A percentile compares a stretch with the other conserved stretches of the same genome.
These are phyloP conservation scores for Ptyas mucosa DNA, from an alignment of 2,113 vertebrate species.

Conservation along the genomic window DNA sequence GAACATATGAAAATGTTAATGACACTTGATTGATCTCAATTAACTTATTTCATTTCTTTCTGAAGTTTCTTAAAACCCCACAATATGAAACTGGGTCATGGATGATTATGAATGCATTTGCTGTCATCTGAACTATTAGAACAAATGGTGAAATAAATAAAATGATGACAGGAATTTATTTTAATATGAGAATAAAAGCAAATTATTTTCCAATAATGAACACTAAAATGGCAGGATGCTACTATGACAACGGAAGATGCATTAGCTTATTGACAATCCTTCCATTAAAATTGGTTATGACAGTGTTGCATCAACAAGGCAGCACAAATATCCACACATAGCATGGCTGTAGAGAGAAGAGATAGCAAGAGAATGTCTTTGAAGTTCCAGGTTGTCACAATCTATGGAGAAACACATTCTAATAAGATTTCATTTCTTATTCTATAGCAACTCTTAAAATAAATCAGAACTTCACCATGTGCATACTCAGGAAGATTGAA, in stretches of 20 bases:
- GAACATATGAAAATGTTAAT: neutral
- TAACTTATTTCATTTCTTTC: constrained; percentile 17
- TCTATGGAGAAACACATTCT: constrained; percentile 23
- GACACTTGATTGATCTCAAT: neutral
- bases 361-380: constrained; percentile 18
- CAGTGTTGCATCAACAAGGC: neutral
- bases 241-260: neutral
- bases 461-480: constrained; percentile 24
- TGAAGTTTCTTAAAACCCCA: constrained; percentile 2
- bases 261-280: constrained; percentile 10
- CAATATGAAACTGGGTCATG: neutral
- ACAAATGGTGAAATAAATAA: constrained; percentile 14
- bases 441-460: constrained; percentile 24
- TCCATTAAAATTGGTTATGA: constrained; percentile 35
- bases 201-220: neutral
- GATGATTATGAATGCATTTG: neutral
- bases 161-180: neutral
- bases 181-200: constrained; percentile 11
- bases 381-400: constrained; percentile 24
- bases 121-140: neutral
- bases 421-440: constrained; percentile 43
- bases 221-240: neutral
- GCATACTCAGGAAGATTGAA: accelerated
- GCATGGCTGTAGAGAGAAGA: constrained; percentile 25
- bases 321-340: constrained; percentile 20